These are phyloP conservation scores for Silurus glanis DNA, from an alignment of 2,113 vertebrate species.

Conservation along the genomic window DNA sequence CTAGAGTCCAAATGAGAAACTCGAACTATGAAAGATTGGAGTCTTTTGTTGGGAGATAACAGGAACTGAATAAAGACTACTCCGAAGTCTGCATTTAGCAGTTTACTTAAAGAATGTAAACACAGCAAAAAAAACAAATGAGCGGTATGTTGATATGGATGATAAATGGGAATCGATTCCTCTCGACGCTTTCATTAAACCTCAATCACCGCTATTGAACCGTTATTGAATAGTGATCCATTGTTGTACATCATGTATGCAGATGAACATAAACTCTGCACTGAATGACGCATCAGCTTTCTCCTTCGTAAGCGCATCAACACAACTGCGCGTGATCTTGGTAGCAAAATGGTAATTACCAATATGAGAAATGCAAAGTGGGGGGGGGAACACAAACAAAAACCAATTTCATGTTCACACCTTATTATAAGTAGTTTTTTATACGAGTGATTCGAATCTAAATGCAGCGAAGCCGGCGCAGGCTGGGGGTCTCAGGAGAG, in stretches of 20 bases:
- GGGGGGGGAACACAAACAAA: not conserved
- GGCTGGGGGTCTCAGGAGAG: conserved; percentile 30
- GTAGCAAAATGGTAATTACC: conserved; percentile 38
- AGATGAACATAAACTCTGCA: not conserved
- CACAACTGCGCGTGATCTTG: not conserved
- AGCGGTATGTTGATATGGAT: not conserved
- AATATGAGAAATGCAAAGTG: not conserved
- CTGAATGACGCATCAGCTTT: not conserved
- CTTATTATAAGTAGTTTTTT: conserved; percentile 35
- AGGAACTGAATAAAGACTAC: not conserved
- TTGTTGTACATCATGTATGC: not conserved
- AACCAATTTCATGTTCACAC: conserved; percentile 47
- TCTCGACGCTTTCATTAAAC: conserved; percentile 12
- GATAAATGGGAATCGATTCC: conserved; percentile 24
- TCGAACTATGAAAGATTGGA: conserved; percentile 28
- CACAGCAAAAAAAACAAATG: not conserved
- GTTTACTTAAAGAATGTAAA: not conserved
- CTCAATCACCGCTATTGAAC: conserved; percentile 22
- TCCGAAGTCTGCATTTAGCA: not conserved
- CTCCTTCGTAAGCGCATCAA: not conserved
- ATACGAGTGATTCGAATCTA: conserved; percentile 30
- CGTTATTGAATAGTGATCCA: conserved; percentile 26
- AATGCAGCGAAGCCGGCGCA: conserved; percentile 36
- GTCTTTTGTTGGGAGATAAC: conserved; percentile 36
- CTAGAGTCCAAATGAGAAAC: conserved; percentile 44